phyloP scores from a whole-genome alignment of 2,888 invertebrate genomes.

The Acanthococcus lagerstroemiae region DNA sequence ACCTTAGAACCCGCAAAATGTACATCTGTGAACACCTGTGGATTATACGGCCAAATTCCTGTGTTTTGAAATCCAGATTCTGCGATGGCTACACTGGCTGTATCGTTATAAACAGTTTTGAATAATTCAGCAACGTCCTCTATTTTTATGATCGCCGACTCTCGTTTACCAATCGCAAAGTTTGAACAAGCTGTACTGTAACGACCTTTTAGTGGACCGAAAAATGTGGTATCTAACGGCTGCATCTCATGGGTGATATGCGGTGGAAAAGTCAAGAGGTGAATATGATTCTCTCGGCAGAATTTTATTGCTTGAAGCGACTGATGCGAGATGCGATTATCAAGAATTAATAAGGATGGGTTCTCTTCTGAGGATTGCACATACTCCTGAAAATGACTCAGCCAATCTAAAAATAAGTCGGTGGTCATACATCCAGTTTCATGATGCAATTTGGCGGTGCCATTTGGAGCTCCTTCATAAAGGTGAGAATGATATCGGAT shows the following conservation, averaged over 20 bases:
- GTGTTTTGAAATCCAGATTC: conserved; percentile 7
- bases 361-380: conserved; percentile 39
- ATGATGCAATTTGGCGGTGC: background rate
- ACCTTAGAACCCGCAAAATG: background rate
- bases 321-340: conserved; percentile 39
- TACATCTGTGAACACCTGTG: background rate
- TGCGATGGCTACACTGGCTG: background rate
- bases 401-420: conserved; percentile 37
- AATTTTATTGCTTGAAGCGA: conserved; percentile 35
- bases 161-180: background rate
- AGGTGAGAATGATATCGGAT: background rate
- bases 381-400: conserved; percentile 39
- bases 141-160: background rate
- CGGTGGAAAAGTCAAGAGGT: conserved; percentile 38
- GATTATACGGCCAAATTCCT: conserved; percentile 8
- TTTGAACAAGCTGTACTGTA: background rate
- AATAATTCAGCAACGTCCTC: conserved; percentile 8
- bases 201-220: conserved; percentile 37
- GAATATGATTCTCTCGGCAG: conserved; percentile 36
- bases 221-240: conserved; percentile 37
- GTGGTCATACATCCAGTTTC: conserved; percentile 40
- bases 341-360: conserved; percentile 39
- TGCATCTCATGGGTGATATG: conserved; percentile 38
- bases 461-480: background rate
- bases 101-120: background rate